phyloP scores from a whole-genome alignment of 2,113 vertebrate species.

The Propithecus coquereli region DNA sequence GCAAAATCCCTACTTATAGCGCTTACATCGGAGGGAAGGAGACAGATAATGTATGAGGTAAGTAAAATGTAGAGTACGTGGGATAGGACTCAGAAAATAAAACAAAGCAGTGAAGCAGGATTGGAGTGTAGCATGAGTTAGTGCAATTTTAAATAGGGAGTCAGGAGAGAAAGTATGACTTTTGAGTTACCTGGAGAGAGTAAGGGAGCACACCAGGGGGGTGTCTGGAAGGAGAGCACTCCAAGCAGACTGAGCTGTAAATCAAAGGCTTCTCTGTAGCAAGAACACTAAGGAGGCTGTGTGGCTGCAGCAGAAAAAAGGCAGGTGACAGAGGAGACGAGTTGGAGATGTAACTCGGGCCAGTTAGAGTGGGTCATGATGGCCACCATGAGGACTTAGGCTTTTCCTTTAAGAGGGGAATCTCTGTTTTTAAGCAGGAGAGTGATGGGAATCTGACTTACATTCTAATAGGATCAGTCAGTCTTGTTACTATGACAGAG shows the following conservation, averaged over 20 bases:
- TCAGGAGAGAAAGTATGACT: background rate
- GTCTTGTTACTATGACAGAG: background rate
- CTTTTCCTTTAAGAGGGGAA: background rate
- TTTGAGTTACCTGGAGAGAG: background rate
- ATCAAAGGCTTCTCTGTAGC: background rate
- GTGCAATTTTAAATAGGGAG: background rate
- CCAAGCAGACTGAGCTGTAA: background rate
- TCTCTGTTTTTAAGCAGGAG: background rate
- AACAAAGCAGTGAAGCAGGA: background rate
- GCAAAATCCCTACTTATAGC: background rate
- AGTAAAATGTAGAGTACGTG: background rate
- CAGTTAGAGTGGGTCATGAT: background rate
- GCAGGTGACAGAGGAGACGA: background rate
- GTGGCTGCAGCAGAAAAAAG: background rate
- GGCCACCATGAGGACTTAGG: background rate
- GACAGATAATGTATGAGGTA: background rate
- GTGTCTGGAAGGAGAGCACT: background rate
- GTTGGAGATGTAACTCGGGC: background rate
- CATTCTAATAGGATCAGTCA: background rate
- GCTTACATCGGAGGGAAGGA: background rate
- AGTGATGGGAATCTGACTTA: background rate
- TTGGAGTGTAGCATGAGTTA: no score
- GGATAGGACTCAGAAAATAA: background rate
- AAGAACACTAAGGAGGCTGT: background rate
- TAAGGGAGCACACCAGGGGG: accelerated